Evolutionary conservation across 2,797 vertebrate species (phyloP).

Genomic region (Gallinago stenura): DNA sequence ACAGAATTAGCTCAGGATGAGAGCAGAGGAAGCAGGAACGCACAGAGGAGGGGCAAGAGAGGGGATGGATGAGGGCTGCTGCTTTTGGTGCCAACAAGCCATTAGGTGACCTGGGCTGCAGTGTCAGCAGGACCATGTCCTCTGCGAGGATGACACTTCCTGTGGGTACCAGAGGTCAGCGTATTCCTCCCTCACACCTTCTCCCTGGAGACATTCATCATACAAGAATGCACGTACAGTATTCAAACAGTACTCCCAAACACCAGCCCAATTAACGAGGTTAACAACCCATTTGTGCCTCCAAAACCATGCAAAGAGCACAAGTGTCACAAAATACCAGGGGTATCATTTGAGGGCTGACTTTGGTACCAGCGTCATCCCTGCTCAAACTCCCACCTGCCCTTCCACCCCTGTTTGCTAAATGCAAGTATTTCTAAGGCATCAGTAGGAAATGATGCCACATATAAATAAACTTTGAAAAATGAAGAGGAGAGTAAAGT

Average conservation of each 20-base stretch:
- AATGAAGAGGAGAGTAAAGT: neutral
- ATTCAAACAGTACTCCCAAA: neutral
- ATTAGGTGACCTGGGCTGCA: neutral
- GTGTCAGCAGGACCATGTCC: rapidly evolving
- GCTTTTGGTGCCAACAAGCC: neutral
- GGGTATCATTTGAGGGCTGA: neutral
- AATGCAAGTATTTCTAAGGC: neutral
- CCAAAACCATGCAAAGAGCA: neutral
- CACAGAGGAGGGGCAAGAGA: neutral
- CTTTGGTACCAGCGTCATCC: neutral
- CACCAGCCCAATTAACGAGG: neutral
- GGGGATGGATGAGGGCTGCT: neutral
- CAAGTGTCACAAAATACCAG: neutral
- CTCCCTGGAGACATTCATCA: neutral
- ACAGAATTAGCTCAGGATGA: neutral
- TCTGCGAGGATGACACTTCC: neutral
- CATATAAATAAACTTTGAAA: rapidly evolving
- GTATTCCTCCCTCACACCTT: neutral
- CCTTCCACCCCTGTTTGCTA: neutral
- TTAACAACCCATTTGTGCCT: neutral
- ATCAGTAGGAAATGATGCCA: neutral
- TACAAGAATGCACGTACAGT: neutral
- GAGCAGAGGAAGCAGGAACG: neutral
- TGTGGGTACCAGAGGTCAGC: neutral
- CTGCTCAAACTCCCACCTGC: neutral